A percentile compares a stretch with the other conserved stretches of the same genome.
Evolutionary conservation across 2,888 invertebrate species (phyloP).

Genomic region (Epinotia bilunana): DNA sequence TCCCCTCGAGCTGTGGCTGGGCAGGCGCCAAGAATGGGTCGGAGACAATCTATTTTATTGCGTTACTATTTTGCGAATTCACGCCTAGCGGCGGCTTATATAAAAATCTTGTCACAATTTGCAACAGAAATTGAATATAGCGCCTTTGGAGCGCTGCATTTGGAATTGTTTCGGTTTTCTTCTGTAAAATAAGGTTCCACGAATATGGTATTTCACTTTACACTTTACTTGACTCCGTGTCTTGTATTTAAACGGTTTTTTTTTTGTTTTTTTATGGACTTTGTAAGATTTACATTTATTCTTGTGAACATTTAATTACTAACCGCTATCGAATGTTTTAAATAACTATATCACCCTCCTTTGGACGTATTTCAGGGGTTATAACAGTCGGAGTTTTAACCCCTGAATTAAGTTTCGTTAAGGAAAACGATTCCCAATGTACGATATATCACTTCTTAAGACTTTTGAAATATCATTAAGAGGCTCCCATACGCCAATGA

Average conservation of each 20-base stretch:
- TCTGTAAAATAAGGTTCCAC: slow-evolving; percentile 16
- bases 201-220: slow-evolving; percentile 19
- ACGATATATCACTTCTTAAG: neutral
- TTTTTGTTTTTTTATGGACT: neutral
- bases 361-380: neutral
- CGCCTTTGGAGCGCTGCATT: slow-evolving; percentile 40
- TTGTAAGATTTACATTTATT: neutral
- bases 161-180: slow-evolving; percentile 37
- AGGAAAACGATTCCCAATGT: no score
- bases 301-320: no score
- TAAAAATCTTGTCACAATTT: slow-evolving; percentile 46
- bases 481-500: no score
- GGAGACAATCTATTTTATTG: slow-evolving; percentile 48
- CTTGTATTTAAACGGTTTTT: neutral
- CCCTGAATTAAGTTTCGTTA: neutral
- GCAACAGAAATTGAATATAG: slow-evolving; percentile 42
- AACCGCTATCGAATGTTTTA: no score
- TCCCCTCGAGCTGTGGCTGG: slow-evolving; percentile 40
- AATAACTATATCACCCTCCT: neutral
- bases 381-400: neutral
- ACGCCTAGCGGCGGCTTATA: slow-evolving; percentile 44
- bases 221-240: slow-evolving; percentile 6
- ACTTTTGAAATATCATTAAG: slow-evolving; percentile 19
- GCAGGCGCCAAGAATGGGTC: slow-evolving; percentile 46
- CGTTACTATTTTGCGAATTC: slow-evolving; percentile 47